These are phyloP conservation scores for Rhadina sibilatrix DNA, from an alignment of 2,113 vertebrate species.

Conservation along the genomic window DNA sequence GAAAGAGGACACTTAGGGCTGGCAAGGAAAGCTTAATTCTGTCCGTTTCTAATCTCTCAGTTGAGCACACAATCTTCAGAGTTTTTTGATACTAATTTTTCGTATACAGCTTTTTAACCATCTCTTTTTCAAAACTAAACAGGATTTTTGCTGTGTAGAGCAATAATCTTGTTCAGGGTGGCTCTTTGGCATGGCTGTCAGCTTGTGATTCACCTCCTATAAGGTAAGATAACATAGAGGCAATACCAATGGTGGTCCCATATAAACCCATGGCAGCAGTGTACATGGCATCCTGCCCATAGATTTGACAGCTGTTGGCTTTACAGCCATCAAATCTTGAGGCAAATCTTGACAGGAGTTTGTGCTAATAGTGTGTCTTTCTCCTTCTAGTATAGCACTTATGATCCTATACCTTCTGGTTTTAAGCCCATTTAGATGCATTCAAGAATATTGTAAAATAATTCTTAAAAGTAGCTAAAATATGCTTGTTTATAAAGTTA, in stretches of 20 bases:
- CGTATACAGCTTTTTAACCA: accelerated
- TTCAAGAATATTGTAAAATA: not conserved
- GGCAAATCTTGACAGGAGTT: not conserved
- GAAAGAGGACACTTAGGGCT: not conserved
- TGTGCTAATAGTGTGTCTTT: not conserved
- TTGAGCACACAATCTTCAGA: not conserved
- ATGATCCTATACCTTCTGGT: not conserved
- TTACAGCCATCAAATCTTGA: not conserved
- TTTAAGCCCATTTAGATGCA: not conserved
- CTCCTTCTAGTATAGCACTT: not conserved
- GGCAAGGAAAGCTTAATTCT: not conserved
- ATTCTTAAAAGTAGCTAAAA: not conserved
- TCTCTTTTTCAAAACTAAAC: not conserved
- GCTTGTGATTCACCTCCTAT: not conserved
- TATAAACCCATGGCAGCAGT: not conserved
- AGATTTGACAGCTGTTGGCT: not conserved
- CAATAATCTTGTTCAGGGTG: not conserved
- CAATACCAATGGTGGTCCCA: not conserved
- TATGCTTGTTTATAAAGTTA: not conserved
- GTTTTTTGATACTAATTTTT: not conserved
- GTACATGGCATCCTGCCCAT: not conserved
- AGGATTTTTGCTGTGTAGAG: not conserved
- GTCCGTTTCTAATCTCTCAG: not conserved
- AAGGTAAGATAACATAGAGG: not conserved
- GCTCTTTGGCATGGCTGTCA: not conserved